A percentile compares a stretch with the other conserved stretches of the same genome.
These are phyloP conservation scores for Tragelaphus imberbis DNA, from an alignment of 2,113 vertebrate species.

Conservation along the genomic window DNA sequence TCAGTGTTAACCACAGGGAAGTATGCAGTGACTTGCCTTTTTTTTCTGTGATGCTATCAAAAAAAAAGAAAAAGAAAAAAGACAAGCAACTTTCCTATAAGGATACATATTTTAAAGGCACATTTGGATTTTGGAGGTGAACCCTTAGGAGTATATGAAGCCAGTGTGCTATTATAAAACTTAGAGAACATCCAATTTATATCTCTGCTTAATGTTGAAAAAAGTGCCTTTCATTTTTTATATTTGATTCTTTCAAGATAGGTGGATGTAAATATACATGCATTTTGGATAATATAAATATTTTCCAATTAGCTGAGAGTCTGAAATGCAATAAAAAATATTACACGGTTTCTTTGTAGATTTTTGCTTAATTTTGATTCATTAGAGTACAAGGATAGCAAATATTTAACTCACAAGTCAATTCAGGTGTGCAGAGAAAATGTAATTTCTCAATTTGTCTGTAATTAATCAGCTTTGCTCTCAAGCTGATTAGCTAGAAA, in stretches of 20 bases:
- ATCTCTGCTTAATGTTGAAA: neutral
- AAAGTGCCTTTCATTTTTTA: neutral
- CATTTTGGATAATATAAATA: constrained; percentile 19
- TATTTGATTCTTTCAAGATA: constrained; percentile 11
- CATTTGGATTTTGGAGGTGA: neutral
- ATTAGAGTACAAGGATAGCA: neutral
- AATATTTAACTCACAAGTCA: constrained; percentile 45
- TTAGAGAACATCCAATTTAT: neutral
- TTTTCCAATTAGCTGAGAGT: constrained; percentile 19
- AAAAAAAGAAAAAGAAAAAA: constrained; percentile 65
- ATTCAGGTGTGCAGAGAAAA: neutral
- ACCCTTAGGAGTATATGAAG: neutral
- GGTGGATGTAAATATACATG: neutral
- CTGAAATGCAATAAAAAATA: neutral
- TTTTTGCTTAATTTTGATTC: constrained; percentile 19
- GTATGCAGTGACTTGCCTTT: constrained; percentile 46
- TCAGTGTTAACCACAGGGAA: constrained; percentile 29
- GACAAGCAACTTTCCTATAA: constrained; percentile 58
- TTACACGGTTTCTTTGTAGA: neutral
- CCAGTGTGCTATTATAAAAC: neutral
- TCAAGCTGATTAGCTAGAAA: neutral
- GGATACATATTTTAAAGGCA: neutral
- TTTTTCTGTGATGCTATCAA: constrained; percentile 46
- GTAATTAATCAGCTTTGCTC: neutral
- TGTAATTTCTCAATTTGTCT: constrained; percentile 1